phyloP scores from a whole-genome alignment of 35 echinoderm and acorn worm species.

The Apostichopus parvimensis region DNA sequence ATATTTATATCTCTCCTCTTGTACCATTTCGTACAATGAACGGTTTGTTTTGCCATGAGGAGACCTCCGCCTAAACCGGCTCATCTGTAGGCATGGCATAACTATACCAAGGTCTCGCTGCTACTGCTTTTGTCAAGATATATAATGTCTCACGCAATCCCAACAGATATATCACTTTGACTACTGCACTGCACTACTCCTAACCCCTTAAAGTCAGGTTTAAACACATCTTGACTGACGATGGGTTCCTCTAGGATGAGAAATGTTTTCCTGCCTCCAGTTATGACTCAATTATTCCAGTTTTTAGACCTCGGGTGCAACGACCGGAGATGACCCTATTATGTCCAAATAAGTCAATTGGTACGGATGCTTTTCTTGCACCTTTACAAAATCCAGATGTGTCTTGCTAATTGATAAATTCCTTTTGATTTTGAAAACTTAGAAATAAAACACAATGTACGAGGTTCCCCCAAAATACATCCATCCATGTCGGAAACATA shows the following conservation, averaged over 20 bases:
- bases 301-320: background rate
- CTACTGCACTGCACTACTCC: too few relatives aligned
- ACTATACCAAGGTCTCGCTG: background rate
- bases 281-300: too few relatives aligned
- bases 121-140: background rate
- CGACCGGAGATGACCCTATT: background rate
- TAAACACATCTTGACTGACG: too few relatives aligned
- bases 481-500: too few relatives aligned
- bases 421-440: background rate
- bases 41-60: conserved; percentile 40
- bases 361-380: background rate
- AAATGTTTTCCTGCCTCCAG: too few relatives aligned
- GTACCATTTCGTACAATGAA: conserved; percentile 24
- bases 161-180: too few relatives aligned
- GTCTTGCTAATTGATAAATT: background rate
- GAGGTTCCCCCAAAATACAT: too few relatives aligned
- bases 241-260: too few relatives aligned
- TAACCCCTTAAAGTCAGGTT: too few relatives aligned
- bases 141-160: background rate
- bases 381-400: background rate
- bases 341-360: too few relatives aligned
- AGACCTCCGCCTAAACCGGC: background rate
- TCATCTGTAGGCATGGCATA: conserved; percentile 17
- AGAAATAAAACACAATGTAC: too few relatives aligned
- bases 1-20: conserved; percentile 27